A percentile compares a stretch with the other conserved stretches of the same genome.
Conservation (phyloP, 2,888 invertebrate genomes). For the Arge pagana region DNA sequence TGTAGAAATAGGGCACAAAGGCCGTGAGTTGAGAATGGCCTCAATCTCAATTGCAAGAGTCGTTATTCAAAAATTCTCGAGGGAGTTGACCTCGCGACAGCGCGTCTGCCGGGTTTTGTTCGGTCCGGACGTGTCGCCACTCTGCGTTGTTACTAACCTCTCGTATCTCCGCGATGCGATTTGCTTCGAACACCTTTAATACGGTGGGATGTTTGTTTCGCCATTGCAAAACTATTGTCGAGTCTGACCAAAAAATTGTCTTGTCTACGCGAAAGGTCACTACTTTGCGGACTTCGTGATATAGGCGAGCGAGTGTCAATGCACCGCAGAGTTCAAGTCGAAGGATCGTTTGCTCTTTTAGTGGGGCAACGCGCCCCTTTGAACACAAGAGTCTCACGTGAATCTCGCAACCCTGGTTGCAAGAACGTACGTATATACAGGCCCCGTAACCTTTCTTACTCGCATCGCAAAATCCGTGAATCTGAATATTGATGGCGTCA, state of each 20-base stretch:
- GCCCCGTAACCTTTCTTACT: conserved; percentile 32
- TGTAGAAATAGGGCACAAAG: too few relatives aligned
- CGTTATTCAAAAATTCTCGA: conserved; percentile 20
- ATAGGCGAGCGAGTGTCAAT: conserved; percentile 28
- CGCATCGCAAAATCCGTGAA: conserved; percentile 36
- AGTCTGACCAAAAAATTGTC: conserved; percentile 35
- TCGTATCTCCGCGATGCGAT: conserved; percentile 34
- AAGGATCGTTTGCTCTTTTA: conserved; percentile 35
- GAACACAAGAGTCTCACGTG: conserved; percentile 40
- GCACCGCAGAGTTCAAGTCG: conserved; percentile 39
- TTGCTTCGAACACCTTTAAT: conserved; percentile 34
- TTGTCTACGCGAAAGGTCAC: conserved; percentile 1
- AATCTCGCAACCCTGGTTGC: too few relatives aligned
- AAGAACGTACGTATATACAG: conserved; percentile 30
- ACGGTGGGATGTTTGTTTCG: conserved; percentile 23
- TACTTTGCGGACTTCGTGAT: conserved; percentile 15
- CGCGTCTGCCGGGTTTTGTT: conserved; percentile 32
- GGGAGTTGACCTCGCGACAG: conserved; percentile 29
- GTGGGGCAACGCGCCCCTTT: conserved; percentile 40
- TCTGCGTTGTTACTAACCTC: conserved; percentile 15
- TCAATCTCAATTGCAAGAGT: too few relatives aligned
- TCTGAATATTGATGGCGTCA: conserved; percentile 3
- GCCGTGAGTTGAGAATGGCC: too few relatives aligned
- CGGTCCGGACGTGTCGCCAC: conserved; percentile 28
- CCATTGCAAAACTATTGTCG: conserved; percentile 35